Conservation (phyloP, 2,888 invertebrate species). For the Synanthedon formicaeformis region DNA sequence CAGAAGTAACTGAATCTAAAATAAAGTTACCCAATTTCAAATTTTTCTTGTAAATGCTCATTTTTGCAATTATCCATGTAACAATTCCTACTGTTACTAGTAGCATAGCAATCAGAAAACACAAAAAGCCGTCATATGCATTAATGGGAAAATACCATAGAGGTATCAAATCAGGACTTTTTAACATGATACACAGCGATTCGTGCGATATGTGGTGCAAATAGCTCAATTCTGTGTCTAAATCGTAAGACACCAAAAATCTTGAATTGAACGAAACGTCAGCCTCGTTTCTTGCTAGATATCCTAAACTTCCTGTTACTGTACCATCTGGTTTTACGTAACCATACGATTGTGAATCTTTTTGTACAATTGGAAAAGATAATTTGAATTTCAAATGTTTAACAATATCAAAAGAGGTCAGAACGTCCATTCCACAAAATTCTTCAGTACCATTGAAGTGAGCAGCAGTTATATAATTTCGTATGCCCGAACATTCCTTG, state of each 20-base stretch:
- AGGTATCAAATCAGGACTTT: slow-evolving; percentile 18
- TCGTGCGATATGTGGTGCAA: slow-evolving; percentile 23
- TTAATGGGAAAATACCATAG: slow-evolving; percentile 26
- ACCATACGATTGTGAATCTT: slow-evolving; percentile 18
- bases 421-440: slow-evolving; percentile 33
- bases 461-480: slow-evolving; percentile 17
- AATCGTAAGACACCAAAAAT: slow-evolving; percentile 25
- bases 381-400: slow-evolving; percentile 25
- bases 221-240: slow-evolving; percentile 15
- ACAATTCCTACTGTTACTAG: slow-evolving; percentile 13
- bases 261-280: slow-evolving; percentile 43
- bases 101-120: slow-evolving; percentile 9
- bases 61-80: slow-evolving; percentile 18
- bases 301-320: slow-evolving; percentile 25
- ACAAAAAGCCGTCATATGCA: slow-evolving; percentile 7
- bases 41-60: slow-evolving; percentile 3
- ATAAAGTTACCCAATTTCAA: slow-evolving; percentile 10
- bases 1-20: slow-evolving; percentile 13
- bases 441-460: slow-evolving; percentile 12
- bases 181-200: slow-evolving; percentile 25
- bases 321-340: slow-evolving; percentile 11
- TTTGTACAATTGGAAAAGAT: slow-evolving; percentile 8
- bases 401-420: slow-evolving; percentile 29
- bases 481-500: slow-evolving; percentile 18
- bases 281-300: slow-evolving; percentile 18